A percentile compares a stretch with the other conserved stretches of the same genome.
These are phyloP conservation scores for Polyommatus iphigenia DNA, from an alignment of 2,888 invertebrate species.

Conservation along the genomic window DNA sequence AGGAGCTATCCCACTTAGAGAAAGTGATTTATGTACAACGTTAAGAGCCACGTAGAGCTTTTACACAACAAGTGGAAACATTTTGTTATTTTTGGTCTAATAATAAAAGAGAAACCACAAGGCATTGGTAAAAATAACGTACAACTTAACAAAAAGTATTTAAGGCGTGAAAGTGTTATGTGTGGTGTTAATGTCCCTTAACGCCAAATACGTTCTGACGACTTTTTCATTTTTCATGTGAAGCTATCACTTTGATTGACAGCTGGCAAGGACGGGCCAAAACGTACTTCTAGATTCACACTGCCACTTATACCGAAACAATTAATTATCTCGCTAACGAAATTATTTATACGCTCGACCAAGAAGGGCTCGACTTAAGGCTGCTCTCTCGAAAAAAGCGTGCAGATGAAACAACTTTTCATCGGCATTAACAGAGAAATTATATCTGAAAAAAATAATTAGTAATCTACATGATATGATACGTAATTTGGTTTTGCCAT, in stretches of 20 bases:
- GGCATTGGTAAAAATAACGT: constrained; percentile 8
- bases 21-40: constrained; percentile 22
- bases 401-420: too few species aligned
- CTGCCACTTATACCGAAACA: not conserved
- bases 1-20: constrained; percentile 12
- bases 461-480: too few species aligned
- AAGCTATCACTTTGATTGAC: not conserved
- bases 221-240: not conserved
- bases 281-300: not conserved
- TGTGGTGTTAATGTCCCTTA: constrained; percentile 24
- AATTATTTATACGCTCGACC: constrained; percentile 7
- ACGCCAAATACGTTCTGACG: constrained; percentile 5
- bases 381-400: too few species aligned
- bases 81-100: constrained; percentile 31
- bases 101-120: constrained; percentile 17
- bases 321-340: not conserved
- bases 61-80: constrained; percentile 18
- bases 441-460: too few species aligned
- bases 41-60: constrained; percentile 15
- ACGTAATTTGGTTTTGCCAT: too few species aligned
- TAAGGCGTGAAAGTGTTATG: constrained; percentile 17
- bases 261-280: not conserved
- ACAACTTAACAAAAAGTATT: constrained; percentile 24
- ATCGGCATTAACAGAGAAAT: too few species aligned
- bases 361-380: too few species aligned